Evolutionary conservation across 2,888 invertebrate species (phyloP).

Genomic region (Agriopis aurantiaria): DNA sequence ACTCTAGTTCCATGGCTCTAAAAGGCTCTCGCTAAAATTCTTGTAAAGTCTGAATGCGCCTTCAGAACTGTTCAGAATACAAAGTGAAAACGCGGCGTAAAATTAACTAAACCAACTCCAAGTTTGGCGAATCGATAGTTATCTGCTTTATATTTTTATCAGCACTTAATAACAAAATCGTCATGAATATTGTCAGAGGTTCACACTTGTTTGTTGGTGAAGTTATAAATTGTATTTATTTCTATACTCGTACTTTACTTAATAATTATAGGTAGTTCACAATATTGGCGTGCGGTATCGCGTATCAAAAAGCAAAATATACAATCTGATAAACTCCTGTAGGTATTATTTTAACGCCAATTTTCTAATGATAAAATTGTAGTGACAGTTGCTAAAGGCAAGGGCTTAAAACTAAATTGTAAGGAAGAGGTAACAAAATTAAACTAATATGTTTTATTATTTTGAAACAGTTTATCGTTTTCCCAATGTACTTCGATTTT

Average conservation of each 20-base stretch:
- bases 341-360: neutral
- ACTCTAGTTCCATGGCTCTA: neutral
- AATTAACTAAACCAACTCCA: neutral
- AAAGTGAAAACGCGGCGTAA: neutral
- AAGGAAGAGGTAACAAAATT: slow-evolving; percentile 24
- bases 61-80: neutral
- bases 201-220: neutral
- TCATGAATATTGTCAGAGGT: neutral
- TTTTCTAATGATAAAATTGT: neutral
- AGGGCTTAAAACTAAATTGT: neutral
- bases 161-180: neutral
- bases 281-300: neutral
- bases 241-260: neutral
- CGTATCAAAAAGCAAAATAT: neutral
- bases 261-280: neutral
- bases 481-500: slow-evolving; percentile 64
- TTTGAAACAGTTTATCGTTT: slow-evolving; percentile 40
- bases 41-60: neutral
- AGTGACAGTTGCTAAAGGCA: neutral
- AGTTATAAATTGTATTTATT: neutral
- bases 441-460: slow-evolving; percentile 48
- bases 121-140: neutral
- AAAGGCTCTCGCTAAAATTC: neutral
- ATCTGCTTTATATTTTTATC: neutral
- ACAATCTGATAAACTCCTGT: neutral